Evolutionary conservation across 2,888 invertebrate genomes (phyloP).

Genomic region (Pasiphila rectangulata): DNA sequence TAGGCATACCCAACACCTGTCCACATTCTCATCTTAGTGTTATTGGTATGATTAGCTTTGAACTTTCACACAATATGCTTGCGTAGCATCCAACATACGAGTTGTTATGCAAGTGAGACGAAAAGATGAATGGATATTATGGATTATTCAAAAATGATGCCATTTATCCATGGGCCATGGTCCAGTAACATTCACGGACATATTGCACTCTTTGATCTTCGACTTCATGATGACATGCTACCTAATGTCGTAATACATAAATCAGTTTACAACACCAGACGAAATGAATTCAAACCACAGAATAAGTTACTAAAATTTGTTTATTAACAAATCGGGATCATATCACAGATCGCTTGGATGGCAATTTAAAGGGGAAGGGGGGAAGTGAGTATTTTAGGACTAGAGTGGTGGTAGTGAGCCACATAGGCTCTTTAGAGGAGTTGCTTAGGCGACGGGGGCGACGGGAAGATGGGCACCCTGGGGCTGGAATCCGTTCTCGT

Average conservation of each 20-base stretch:
- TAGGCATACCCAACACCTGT: too few relatives aligned
- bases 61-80: too few relatives aligned
- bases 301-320: conserved; percentile 51
- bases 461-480: conserved; percentile 56
- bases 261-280: background rate
- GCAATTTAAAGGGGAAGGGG: conserved; percentile 39
- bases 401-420: conserved; percentile 21
- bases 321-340: conserved; percentile 63
- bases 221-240: conserved; percentile 12
- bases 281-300: conserved; percentile 5
- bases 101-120: too few relatives aligned
- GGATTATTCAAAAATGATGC: conserved; percentile 7
- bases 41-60: too few relatives aligned
- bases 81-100: too few relatives aligned
- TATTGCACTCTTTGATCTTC: conserved; percentile 18
- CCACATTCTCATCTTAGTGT: too few relatives aligned
- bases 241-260: conserved; percentile 1
- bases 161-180: background rate
- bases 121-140: too few relatives aligned
- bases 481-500: conserved; percentile 79
- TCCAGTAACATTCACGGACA: conserved; percentile 1
- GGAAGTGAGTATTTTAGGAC: conserved; percentile 35
- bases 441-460: conserved; percentile 9
- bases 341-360: conserved; percentile 73
- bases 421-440: conserved; percentile 35